phyloP scores from a whole-genome alignment of 2,113 vertebrate species.

The Zosterops japonicus region DNA sequence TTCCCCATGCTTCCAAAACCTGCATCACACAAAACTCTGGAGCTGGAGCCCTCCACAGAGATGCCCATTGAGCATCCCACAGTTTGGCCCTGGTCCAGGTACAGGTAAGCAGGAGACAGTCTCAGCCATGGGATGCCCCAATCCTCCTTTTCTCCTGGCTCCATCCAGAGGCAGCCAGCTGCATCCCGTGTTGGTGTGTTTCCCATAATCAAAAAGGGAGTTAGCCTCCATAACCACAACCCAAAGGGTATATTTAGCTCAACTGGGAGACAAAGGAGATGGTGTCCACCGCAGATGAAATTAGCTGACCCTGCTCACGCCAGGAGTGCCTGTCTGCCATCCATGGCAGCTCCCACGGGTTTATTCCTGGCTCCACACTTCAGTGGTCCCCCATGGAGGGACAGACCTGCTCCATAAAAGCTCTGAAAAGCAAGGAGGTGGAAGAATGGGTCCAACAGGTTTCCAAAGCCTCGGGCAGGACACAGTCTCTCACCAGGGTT shows the following conservation, averaged over 20 bases:
- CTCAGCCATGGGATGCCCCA: neutral
- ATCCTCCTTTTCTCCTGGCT: rapidly evolving
- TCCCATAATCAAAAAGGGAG: neutral
- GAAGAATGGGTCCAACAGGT: neutral
- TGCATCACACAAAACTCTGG: rapidly evolving
- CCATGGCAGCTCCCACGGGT: rapidly evolving
- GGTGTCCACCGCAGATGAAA: neutral
- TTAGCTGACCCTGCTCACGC: neutral
- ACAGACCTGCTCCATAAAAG: neutral
- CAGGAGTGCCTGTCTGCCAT: neutral
- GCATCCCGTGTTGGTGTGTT: rapidly evolving
- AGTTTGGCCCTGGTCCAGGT: neutral
- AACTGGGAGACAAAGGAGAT: constrained; percentile 9
- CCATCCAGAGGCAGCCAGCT: neutral
- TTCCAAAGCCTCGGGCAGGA: neutral
- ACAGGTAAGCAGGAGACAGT: neutral
- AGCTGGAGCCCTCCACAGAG: neutral
- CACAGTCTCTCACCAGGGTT: neutral
- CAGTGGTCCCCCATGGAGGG: neutral
- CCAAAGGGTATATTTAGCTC: constrained; percentile 10
- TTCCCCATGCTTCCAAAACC: neutral
- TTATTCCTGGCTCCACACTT: neutral
- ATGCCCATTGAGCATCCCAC: rapidly evolving
- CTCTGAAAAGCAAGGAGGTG: neutral
- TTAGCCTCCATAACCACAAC: neutral